Base-by-base conservation (phyloP, 2,797 vertebrate genomes). In the Enteromius viviparus region DNA sequence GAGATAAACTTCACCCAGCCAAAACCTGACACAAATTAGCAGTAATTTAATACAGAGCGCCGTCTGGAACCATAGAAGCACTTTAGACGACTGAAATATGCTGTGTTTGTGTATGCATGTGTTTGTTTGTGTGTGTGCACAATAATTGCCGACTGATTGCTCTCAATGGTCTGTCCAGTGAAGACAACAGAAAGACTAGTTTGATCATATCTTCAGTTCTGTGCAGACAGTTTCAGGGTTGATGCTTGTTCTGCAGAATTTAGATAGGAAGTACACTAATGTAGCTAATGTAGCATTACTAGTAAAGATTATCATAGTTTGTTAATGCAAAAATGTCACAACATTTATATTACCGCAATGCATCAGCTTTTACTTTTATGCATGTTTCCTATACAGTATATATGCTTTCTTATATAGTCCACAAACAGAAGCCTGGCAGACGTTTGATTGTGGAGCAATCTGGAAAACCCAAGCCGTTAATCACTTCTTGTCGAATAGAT, bases 21-120 rank as follows among this genome's bases (percentile, higher is more conserved):
- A 58, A 80, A 80, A 69, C 65, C 78, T 66, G 78, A 80, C 78
- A 80, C 65, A 80, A 80, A 80, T 80, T 45, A 80, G 66, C 55
- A 70, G 68, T 70, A 58, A 80, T 71, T 71, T 80, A 80, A 80
- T 71, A 80, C 66, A 80, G 66, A 80, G 78, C 37, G 19, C 37
- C 78, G 78, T 70, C 78, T 71, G 78, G 66, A 80, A 71, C 34
- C 66, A 42, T 34, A 80, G 66, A 71, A 47, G 66, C 78, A 71
- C 66, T 80, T 80, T 71, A 60, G 78, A 70, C 51, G 53, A 29
- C 78, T 55, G 34, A 69, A 37, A 42, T 29, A 42, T 9, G n/a
- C n/a, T 2, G 9, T 62, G 58, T 62, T 26, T 62, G 58, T 62
- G 58, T 62, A 29, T 62, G 58, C 23, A 29, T 21, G 45, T 71